Conservation (phyloP, 2,113 vertebrate species). For the Bagarius yarrelli region DNA sequence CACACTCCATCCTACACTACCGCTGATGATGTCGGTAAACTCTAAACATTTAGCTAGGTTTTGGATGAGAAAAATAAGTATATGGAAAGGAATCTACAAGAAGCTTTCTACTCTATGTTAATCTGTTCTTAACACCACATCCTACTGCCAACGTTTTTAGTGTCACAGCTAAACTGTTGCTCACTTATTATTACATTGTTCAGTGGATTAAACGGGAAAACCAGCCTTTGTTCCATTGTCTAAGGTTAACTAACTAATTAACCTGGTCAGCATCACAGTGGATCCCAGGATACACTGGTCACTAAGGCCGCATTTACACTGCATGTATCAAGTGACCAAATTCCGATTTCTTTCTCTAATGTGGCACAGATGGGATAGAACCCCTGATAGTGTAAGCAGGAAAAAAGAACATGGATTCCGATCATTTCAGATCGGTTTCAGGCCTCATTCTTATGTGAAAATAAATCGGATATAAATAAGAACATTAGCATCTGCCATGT, state of each 20-base stretch:
- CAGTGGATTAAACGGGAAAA: background rate
- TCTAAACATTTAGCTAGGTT: constrained; percentile 34
- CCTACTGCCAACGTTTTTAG: background rate
- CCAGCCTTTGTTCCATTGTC: too few relatives aligned
- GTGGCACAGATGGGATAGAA: too few relatives aligned
- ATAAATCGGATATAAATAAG: too few relatives aligned
- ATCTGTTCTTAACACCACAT: constrained; percentile 43
- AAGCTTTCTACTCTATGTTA: constrained; percentile 16
- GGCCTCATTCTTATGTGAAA: too few relatives aligned
- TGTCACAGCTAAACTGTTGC: background rate
- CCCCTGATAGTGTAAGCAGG: too few relatives aligned
- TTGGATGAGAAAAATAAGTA: constrained; percentile 1
- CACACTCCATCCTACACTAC: constrained; percentile 34
- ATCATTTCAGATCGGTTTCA: too few relatives aligned
- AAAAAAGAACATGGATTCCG: too few relatives aligned
- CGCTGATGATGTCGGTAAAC: constrained; percentile 42
- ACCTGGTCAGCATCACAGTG: background rate
- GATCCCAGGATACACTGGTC: background rate
- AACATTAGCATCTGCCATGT: too few relatives aligned
- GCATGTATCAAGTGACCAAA: too few relatives aligned
- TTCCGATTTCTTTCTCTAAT: too few relatives aligned
- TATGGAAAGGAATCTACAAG: background rate
- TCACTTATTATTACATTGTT: background rate
- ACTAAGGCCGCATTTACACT: too few relatives aligned
- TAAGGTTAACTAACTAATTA: background rate